Evolutionary conservation across 2,888 invertebrate species (phyloP), one percentile per base, ranked within the genome.

Genomic region (Sabellastarte sp.): DNA sequence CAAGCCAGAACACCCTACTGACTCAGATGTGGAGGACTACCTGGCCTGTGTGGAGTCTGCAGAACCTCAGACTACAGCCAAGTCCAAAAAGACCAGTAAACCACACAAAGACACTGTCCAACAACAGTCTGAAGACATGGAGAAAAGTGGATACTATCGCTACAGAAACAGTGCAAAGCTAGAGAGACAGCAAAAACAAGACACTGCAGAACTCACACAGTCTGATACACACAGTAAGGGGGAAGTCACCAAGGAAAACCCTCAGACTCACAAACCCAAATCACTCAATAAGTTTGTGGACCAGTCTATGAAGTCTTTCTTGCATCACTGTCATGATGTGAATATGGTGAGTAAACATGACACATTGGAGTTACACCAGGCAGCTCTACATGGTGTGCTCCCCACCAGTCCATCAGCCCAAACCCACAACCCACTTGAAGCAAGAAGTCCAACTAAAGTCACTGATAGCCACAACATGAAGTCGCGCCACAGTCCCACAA

Each of bases 241-340:
- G 4, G 20, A 53, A 15, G 24, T 20, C 4, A 5, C 5, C 26
- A 10, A 26, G 24, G 10, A 15, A 20, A 20, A 10, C 41, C 10
- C 10, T 20, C 10, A 20, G 10, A 20, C 10, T 20, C 10, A 15
- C 24, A 53, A 53, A 26, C 53, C 53, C 24, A 53, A 53, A 5
- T n/a, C 10, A 26, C 53, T 53, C 53, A 53, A 53, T 53, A 53
- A 10, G 10, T 53, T n/a, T 26, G 53, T 53, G 10, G 53, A 53
- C 5, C 53, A 53, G 24, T n/a, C 20, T 15, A 53, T 53, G 53
- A 15, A 53, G 53, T 53, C 53, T 15, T 53, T 53, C 24, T 26
- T 53, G 20, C 20, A 53, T 53, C 15, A 53, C 26, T 10, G 53
- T 26, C 53, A 53, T 26, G 28, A 53, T 26, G 28, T 10, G 5